Evolutionary conservation across 2,888 invertebrate genomes (phyloP).

Genomic region (Anoplius nigerrimus): DNA sequence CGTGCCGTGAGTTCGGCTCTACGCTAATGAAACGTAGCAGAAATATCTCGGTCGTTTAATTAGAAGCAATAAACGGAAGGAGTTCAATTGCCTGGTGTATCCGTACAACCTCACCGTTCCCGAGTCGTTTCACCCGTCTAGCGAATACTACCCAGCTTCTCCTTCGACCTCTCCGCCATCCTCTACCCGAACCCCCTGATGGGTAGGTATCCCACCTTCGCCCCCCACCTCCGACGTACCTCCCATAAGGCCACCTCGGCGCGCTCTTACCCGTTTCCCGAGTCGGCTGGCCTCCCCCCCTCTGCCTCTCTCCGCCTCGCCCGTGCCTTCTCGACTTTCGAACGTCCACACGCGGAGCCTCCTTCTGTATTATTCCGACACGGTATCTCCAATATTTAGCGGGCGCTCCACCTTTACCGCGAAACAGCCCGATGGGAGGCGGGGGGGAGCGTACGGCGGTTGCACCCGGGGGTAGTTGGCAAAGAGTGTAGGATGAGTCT

Average conservation of each 20-base stretch:
- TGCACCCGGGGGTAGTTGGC: conserved; percentile 24
- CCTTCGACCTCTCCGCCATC: conserved; percentile 32
- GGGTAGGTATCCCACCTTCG: too few relatives aligned
- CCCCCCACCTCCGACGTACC: conserved; percentile 23
- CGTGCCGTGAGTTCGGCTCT: conserved; percentile 56
- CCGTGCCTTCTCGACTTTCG: conserved; percentile 29
- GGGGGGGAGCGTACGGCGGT: conserved; percentile 7
- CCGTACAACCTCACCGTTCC: conserved; percentile 52
- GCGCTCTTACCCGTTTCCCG: conserved; percentile 5
- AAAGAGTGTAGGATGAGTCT: conserved; percentile 34
- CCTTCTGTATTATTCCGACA: conserved; percentile 56
- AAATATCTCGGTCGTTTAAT: conserved; percentile 73
- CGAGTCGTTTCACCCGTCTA: conserved; percentile 57
- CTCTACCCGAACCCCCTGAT: conserved; percentile 21
- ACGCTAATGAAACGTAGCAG: conserved; percentile 71
- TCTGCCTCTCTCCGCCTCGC: conserved; percentile 24
- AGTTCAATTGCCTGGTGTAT: conserved; percentile 70
- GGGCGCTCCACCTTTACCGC: conserved; percentile 37
- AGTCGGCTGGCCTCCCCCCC: conserved; percentile 9
- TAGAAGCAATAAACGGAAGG: conserved; percentile 72
- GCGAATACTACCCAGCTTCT: conserved; percentile 47
- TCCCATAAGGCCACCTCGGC: conserved; percentile 19
- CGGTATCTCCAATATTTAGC: conserved; percentile 61
- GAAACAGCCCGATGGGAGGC: conserved; percentile 27
- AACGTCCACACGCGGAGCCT: conserved; percentile 42